Percentiles rank a stretch among this genome's conserved stretches.
phyloP scores from a whole-genome alignment of 2,888 invertebrate genomes.

The Perdita meconis region DNA sequence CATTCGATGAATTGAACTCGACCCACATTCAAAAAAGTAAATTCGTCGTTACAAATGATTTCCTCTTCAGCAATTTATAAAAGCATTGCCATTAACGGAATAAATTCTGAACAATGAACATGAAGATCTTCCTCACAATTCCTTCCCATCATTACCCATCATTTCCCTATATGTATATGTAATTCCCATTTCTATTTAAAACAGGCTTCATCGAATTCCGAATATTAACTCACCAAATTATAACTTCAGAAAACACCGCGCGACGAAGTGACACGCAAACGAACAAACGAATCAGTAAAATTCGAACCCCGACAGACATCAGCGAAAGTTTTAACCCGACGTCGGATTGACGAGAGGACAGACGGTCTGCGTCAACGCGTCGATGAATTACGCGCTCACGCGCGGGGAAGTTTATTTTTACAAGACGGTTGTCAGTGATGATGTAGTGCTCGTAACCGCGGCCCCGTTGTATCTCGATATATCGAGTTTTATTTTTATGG shows the following conservation, averaged over 20 bases:
- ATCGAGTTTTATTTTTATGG: slow-evolving; percentile 48
- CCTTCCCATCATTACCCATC: too few species aligned
- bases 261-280: neutral
- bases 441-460: slow-evolving; percentile 38
- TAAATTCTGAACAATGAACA: too few species aligned
- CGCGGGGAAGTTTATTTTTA: slow-evolving; percentile 53
- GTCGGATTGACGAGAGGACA: slow-evolving; percentile 14
- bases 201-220: too few species aligned
- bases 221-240: too few species aligned
- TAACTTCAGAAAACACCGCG: neutral
- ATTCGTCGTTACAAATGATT: too few species aligned
- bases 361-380: slow-evolving; percentile 28
- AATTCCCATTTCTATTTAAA: too few species aligned
- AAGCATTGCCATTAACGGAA: too few species aligned
- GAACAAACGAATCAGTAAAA: slow-evolving; percentile 16
- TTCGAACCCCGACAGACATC: neutral
- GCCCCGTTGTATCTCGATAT: slow-evolving; percentile 18
- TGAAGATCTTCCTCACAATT: too few species aligned
- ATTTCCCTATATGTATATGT: too few species aligned
- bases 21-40: too few species aligned
- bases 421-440: slow-evolving; percentile 56
- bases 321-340: neutral
- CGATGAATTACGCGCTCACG: slow-evolving; percentile 39
- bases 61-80: too few species aligned
- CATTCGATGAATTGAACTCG: too few species aligned